A percentile compares a stretch with the other conserved stretches of the same genome.
Evolutionary conservation across 2,888 invertebrate species (phyloP).

Genomic region (Chymomyza fuscimana): DNA sequence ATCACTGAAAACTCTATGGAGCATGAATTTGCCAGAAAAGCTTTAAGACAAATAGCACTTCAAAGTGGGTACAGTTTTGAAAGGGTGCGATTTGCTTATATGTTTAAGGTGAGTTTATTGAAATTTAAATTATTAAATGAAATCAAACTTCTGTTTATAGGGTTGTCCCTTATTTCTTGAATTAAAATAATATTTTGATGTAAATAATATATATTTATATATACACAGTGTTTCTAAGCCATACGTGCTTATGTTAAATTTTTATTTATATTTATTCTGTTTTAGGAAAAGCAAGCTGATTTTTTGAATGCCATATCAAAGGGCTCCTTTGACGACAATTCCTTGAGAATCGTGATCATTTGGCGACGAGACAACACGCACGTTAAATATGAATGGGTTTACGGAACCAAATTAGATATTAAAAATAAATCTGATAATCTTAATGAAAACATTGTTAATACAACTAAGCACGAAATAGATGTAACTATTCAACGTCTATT

Average conservation of each 20-base stretch:
- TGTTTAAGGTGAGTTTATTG: conserved; percentile 85
- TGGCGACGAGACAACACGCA: conserved; percentile 94
- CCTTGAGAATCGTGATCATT: conserved; percentile 90
- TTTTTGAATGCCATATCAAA: conserved; percentile 85
- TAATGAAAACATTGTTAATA: conserved; percentile 83
- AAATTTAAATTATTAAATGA: neutral
- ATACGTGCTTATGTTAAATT: no score
- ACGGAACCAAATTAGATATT: conserved; percentile 76
- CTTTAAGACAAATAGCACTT: conserved; percentile 86
- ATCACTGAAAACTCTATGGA: conserved; percentile 84
- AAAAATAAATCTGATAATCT: conserved; percentile 75
- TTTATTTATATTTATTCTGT: neutral
- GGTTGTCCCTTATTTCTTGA: no score
- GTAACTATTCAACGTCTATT: conserved; percentile 86
- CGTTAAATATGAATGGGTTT: conserved; percentile 93
- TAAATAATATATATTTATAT: neutral
- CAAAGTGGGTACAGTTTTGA: conserved; percentile 84
- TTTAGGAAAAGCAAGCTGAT: conserved; percentile 84
- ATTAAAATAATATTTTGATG: neutral
- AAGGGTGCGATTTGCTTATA: conserved; percentile 91
- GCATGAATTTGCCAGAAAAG: conserved; percentile 81
- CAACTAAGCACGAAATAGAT: conserved; percentile 87
- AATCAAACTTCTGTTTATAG: no score
- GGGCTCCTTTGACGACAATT: conserved; percentile 83
- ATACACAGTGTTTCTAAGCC: no score